These are phyloP conservation scores for Pelodytes ibericus DNA, from an alignment of 2,797 vertebrate species.

Conservation along the genomic window DNA sequence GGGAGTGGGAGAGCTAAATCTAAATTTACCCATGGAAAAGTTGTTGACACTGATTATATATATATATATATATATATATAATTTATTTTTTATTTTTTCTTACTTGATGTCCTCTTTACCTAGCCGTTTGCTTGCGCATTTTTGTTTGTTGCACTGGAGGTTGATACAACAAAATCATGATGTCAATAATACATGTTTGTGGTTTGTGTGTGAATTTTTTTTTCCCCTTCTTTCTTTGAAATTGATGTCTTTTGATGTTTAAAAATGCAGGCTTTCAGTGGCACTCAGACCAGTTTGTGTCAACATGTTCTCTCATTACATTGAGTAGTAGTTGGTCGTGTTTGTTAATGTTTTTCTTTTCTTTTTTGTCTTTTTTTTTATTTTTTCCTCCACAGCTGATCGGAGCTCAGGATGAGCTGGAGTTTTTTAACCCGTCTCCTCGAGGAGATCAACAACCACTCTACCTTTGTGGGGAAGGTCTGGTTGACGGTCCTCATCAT, in stretches of 20 bases:
- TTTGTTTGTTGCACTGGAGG: neutral
- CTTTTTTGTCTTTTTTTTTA: slow-evolving; percentile 1
- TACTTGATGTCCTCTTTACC: too few relatives aligned
- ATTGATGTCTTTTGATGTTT: slow-evolving; percentile 1
- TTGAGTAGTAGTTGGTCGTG: slow-evolving; percentile 13
- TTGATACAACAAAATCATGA: neutral
- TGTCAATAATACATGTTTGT: slow-evolving; percentile 12
- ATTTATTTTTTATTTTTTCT: too few relatives aligned
- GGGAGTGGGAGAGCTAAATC: too few relatives aligned
- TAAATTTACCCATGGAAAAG: too few relatives aligned
- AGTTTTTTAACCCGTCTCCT: slow-evolving; percentile 87
- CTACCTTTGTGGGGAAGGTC: slow-evolving; percentile 89
- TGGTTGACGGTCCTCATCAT: slow-evolving; percentile 87
- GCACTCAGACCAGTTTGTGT: neutral
- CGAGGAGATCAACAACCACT: slow-evolving; percentile 91
- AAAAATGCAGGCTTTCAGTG: slow-evolving; percentile 14
- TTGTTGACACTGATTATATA: too few relatives aligned
- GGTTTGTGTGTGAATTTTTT: neutral
- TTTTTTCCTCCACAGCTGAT: slow-evolving; percentile 45
- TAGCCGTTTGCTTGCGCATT: too few relatives aligned
- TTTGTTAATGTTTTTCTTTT: neutral
- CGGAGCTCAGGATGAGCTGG: slow-evolving; percentile 84
- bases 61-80: too few relatives aligned
- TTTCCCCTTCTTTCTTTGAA: neutral
- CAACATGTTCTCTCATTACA: slow-evolving; percentile 1